A percentile compares a stretch with the other conserved stretches of the same genome.
Evolutionary conservation across 2,113 vertebrate species (phyloP).

Genomic region (Vulpes lagopus): DNA sequence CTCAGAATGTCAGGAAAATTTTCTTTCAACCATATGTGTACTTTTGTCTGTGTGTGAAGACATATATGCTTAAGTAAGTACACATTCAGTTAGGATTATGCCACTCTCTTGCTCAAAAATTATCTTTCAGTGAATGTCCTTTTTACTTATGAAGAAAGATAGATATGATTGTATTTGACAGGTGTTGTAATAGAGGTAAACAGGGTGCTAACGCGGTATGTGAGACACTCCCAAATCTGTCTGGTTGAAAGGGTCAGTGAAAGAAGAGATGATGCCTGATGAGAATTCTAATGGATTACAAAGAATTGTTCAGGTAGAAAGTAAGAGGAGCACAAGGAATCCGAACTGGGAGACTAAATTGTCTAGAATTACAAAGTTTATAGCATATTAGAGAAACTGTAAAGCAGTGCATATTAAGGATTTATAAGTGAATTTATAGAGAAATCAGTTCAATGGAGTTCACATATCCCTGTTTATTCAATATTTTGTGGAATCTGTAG

Average conservation of each 20-base stretch:
- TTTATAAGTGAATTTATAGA: not conserved
- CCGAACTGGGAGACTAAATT: not conserved
- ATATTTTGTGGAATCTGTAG: not conserved
- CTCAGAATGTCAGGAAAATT: not conserved
- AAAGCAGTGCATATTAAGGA: not conserved
- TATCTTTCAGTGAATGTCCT: not conserved
- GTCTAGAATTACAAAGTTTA: not conserved
- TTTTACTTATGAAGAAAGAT: not conserved
- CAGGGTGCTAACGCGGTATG: accelerated
- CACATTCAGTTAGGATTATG: not conserved
- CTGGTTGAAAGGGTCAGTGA: not conserved
- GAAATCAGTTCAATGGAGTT: not conserved
- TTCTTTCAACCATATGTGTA: not conserved
- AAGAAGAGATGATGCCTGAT: not conserved
- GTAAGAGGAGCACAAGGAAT: not conserved
- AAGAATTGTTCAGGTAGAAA: not conserved
- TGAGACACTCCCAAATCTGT: too few relatives aligned
- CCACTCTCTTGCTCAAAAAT: not conserved
- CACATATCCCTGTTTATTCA: not conserved
- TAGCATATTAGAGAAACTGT: not conserved
- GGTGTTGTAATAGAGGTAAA: not conserved
- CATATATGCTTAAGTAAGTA: not conserved
- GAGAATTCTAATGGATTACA: not conserved
- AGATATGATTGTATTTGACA: not conserved
- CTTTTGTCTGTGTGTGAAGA: not conserved